Base-by-base conservation (phyloP, 1,140 invertebrate species). In the Arion vulgaris region DNA sequence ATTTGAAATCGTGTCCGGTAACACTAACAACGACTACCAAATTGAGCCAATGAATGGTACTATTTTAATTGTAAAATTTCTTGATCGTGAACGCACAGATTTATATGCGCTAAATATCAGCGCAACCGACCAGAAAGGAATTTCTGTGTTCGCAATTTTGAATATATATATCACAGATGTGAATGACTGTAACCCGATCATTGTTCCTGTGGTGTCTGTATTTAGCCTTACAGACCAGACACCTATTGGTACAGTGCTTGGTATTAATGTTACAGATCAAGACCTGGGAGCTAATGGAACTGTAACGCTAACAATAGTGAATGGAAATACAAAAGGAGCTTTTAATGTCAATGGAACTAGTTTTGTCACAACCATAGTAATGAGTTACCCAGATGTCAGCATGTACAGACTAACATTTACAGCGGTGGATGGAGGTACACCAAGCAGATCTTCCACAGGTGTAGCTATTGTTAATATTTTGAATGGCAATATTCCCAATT, bases 121-220 rank as follows among this genome's bases (percentile, higher is more conserved):
- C 7, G 80, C 71, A 1, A 34, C 34, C 15, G 34, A 81, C 49
- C 36, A 71, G 32, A 73, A 57, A 13, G 49, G 49, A 26, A 1
- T 19, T 17, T 13, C 28, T 5, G 36, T 28, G 0, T 45, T 26
- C 17, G 80, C 2, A 39, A 57, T 26, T 1, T 4, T 81, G 69
- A 57, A 15, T 26, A 32, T 81, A 66, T n/a, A 32, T 13, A n/a
- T 81, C 23, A 17, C n/a, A 11, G 80, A 81, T 45, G 39, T 74
- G 2, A 81, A 81, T 36, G 80, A 81, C 36, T 74, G 74, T 34
- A 23, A 74, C 28, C 80, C 80, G 11, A 34, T 57, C 5, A 74
- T 81, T n/a, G 36, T 71, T 0, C 45, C 38, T 38, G 32, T 0
- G 17, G 71, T 81, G 1, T 57, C 28, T 57, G 28, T 45, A 26